phyloP scores from a whole-genome alignment of 1,140 invertebrate species.

The Saxidomus purpurata region DNA sequence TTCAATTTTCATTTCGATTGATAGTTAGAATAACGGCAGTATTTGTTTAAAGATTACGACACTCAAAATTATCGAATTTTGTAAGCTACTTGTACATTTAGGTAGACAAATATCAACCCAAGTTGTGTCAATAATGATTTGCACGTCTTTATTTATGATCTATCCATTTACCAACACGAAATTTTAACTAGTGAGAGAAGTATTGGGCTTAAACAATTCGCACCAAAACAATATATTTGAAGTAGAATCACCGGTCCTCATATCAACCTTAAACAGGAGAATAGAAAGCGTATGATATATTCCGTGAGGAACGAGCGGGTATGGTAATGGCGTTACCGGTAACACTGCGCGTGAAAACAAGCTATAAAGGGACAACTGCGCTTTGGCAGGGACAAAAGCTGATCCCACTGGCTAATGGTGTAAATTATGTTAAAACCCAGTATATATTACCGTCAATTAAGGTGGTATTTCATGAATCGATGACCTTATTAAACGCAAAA shows the following conservation, averaged over 20 bases:
- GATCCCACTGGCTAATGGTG: too few species aligned
- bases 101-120: neutral
- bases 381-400: too few species aligned
- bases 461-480: too few species aligned
- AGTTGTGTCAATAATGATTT: neutral
- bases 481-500: too few species aligned
- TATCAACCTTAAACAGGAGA: neutral
- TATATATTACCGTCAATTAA: too few species aligned
- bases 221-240: neutral
- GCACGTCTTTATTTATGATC: neutral
- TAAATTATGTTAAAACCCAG: too few species aligned
- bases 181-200: neutral
- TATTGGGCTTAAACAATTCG: neutral
- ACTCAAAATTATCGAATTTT: slow-evolving; percentile 7
- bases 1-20: slow-evolving; percentile 3
- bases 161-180: neutral
- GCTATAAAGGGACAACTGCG: too few species aligned
- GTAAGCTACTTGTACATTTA: slow-evolving; percentile 20
- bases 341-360: too few species aligned
- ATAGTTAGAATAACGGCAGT: neutral
- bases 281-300: neutral
- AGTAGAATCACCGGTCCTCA: neutral
- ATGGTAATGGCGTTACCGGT: too few species aligned
- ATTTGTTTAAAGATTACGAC: slow-evolving; percentile 6
- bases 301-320: too few species aligned